A percentile compares a stretch with the other conserved stretches of the same genome.
Conservation (phyloP, 2,888 invertebrate species). For the Aleiodes testaceus region DNA sequence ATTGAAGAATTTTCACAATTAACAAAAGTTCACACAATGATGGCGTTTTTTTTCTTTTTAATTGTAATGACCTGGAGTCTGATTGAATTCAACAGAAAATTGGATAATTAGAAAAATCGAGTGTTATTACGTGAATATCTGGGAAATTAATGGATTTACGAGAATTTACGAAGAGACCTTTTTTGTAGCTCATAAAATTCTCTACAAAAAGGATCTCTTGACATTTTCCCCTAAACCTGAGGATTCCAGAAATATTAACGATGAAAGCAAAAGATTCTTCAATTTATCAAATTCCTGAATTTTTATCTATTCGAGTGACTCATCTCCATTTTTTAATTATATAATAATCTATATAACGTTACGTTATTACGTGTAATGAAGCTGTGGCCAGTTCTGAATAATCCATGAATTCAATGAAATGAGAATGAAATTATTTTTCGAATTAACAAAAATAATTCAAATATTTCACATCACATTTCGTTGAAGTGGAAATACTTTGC, state of each 20-base stretch:
- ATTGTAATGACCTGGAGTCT: slow-evolving; percentile 56
- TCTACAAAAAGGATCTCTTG: too few relatives aligned
- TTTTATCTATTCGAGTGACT: slow-evolving; percentile 50
- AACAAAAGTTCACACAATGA: slow-evolving; percentile 58
- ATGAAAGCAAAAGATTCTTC: too few relatives aligned
- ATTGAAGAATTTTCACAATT: neutral
- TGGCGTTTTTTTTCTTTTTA: slow-evolving; percentile 53
- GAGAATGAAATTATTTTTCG: neutral
- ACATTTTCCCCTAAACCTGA: too few relatives aligned
- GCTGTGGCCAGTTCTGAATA: slow-evolving; percentile 57
- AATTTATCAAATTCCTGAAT: slow-evolving; percentile 15
- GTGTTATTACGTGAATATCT: too few relatives aligned
- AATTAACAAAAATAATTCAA: neutral
- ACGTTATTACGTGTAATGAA: slow-evolving; percentile 62
- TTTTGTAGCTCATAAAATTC: too few relatives aligned
- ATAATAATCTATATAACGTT: slow-evolving; percentile 61
- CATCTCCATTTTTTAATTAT: slow-evolving; percentile 52
- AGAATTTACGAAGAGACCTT: too few relatives aligned
- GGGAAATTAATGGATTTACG: too few relatives aligned
- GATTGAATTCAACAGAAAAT: slow-evolving; percentile 48
- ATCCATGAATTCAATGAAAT: neutral
- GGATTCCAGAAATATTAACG: too few relatives aligned
- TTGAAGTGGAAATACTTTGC: slow-evolving; percentile 10
- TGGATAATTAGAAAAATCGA: too few relatives aligned
- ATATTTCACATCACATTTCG: neutral